A percentile compares a stretch with the other conserved stretches of the same genome.
phyloP scores from a whole-genome alignment of 2,888 invertebrate genomes.

The Caenorhabditis becei region DNA sequence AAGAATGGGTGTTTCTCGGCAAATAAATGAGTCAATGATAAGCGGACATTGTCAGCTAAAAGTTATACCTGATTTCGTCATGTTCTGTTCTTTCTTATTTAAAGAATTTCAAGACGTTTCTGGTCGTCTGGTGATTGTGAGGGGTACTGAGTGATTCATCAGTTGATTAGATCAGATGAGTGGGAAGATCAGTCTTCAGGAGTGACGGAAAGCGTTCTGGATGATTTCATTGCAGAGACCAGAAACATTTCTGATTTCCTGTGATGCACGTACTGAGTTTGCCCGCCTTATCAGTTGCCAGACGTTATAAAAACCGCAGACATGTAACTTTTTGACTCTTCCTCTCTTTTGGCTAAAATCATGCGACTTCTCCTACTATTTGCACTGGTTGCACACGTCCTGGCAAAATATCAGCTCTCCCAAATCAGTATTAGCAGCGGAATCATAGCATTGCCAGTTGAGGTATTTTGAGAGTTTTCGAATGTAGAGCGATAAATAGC shows the following conservation, averaged over 20 bases:
- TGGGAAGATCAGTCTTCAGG: too few relatives aligned
- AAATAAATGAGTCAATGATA: conserved; percentile 34
- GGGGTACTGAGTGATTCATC: too few relatives aligned
- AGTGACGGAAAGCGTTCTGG: neutral
- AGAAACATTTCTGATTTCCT: neutral
- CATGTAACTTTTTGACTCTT: neutral
- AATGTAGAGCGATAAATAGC: too few relatives aligned
- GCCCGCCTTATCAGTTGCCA: neutral
- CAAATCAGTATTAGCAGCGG: neutral
- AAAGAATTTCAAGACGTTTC: too few relatives aligned
- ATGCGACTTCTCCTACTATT: neutral
- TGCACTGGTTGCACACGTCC: neutral
- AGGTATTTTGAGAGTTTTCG: too few relatives aligned
- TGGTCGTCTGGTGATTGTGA: too few relatives aligned
- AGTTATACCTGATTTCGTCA: neutral
- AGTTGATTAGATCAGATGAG: neutral
- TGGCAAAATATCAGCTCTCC: neutral
- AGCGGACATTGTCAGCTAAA: conserved; percentile 8
- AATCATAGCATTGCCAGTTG: neutral
- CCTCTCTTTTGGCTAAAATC: neutral
- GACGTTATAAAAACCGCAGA: neutral
- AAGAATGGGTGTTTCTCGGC: conserved; percentile 17
- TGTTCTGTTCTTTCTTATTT: neutral
- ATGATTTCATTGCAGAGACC: neutral
- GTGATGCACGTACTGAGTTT: neutral